Percentiles rank a stretch among this genome's conserved stretches.
Conservation (phyloP, 2,797 vertebrate species). For the Gastrophryne carolinensis region DNA sequence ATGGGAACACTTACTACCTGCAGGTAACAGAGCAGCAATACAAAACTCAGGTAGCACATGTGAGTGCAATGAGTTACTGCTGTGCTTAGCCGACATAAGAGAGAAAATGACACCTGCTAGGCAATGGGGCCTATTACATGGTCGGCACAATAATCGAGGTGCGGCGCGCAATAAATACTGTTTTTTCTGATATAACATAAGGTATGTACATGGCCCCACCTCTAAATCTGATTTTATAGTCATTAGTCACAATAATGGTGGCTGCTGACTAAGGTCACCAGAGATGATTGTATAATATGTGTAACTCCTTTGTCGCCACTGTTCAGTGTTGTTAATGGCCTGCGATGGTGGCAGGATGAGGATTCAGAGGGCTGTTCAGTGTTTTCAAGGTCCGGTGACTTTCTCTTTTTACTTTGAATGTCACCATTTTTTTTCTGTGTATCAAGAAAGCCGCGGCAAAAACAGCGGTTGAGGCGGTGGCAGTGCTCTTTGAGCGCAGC, state of each 20-base stretch:
- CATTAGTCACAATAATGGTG: slow-evolving; percentile 11
- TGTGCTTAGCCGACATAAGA: not conserved
- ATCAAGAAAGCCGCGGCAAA: slow-evolving; percentile 2
- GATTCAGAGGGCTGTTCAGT: not conserved
- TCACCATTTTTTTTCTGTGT: slow-evolving; percentile 30
- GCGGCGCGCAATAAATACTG: not conserved
- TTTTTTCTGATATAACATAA: not conserved
- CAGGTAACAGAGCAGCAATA: not conserved
- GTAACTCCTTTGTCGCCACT: not conserved
- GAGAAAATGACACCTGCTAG: not conserved
- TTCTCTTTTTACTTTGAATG: slow-evolving; percentile 27
- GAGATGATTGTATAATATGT: slow-evolving; percentile 2
- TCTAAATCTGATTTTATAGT: slow-evolving; percentile 22
- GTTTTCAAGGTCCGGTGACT: slow-evolving; percentile 14
- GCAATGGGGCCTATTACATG: slow-evolving; percentile 6
- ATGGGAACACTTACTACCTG: too few relatives aligned
- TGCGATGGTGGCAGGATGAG: too few relatives aligned
- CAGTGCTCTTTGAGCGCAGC: slow-evolving; percentile 38
- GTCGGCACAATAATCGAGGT: not conserved
- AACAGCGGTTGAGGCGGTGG: too few relatives aligned
- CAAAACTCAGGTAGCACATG: not conserved
- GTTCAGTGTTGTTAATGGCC: too few relatives aligned
- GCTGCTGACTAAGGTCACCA: slow-evolving; percentile 18
- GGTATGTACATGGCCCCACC: slow-evolving; percentile 11
- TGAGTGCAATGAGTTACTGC: not conserved